Evolutionary conservation across 2,113 vertebrate species (phyloP), one percentile per base, ranked within the genome.

Genomic region (Tor tambroides): DNA sequence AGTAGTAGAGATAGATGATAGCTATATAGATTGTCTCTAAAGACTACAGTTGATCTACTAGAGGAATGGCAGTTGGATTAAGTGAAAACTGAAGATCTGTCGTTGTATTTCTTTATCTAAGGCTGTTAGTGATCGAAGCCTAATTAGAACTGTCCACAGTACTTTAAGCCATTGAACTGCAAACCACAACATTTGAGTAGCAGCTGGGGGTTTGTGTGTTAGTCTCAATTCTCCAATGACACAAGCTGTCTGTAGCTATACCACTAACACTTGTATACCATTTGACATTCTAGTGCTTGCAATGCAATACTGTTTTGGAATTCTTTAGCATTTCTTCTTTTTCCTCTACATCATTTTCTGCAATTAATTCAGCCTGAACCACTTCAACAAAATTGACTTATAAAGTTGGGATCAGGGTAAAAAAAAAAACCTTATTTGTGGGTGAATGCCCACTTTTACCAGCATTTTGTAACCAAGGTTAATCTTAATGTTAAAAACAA

Each of bases 61-160:
- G 19, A 59, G 43, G 14, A 61, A 51, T 69, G 35, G 38, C 89
- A 86, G 88, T 92, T 86, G 71, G 86, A 92, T 90, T 88, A 90
- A 69, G 28, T 9, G 65, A 2, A 69, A 32, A 93, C 90, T 91
- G 88, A 87, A 83, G 78, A 49, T 90, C 91, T 86, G 90, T 93
- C 91, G 92, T 91, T 89, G 72, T 77, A 32, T 32, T 67, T 69
- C 65, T 69, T 69, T 35, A 69, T 69, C 17, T 69, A 19, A 32
- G 15, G 89, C 86, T 88, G 91, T 65, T 87, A 56, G 82, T 72
- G 85, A 94, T 93, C 90, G 89, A 94, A 92, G 87, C 87, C 89
- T 91, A 90, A 93, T 94, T 93, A 93, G 90, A 90, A 89, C 81
- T 61, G 46, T 72, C 69, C 19, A 32, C 32, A 19, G 54, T 59